These are phyloP conservation scores for Cairina moschata DNA, from an alignment of 2,113 vertebrate species.

Conservation along the genomic window DNA sequence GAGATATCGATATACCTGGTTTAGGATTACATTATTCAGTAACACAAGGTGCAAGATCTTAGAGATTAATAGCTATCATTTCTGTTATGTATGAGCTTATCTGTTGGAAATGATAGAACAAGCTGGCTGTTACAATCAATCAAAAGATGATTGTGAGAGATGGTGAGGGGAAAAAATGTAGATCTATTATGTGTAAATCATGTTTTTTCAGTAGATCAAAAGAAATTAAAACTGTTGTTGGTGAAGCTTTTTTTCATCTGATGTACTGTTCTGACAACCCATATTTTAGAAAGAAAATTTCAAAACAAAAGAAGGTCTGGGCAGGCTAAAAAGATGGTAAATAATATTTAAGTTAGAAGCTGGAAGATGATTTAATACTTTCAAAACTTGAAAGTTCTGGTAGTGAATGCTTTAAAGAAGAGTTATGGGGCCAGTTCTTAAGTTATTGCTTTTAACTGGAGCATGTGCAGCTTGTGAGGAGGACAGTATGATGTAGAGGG, in stretches of 20 bases:
- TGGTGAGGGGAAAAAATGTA: neutral
- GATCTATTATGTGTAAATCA: neutral
- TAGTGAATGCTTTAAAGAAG: neutral
- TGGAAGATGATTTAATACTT: neutral
- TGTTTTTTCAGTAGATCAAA: neutral
- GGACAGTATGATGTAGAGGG: neutral
- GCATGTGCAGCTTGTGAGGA: neutral
- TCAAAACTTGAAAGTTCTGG: neutral
- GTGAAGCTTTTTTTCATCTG: neutral
- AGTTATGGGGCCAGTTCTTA: neutral
- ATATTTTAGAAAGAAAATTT: neutral
- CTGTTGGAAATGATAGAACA: neutral
- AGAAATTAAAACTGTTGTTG: neutral
- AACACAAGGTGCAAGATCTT: neutral
- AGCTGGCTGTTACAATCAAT: neutral
- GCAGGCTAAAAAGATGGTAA: neutral
- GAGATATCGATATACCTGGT: neutral
- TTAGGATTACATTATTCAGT: neutral
- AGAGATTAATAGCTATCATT: neutral
- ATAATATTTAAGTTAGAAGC: neutral
- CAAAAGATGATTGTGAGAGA: neutral
- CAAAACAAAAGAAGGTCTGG: neutral
- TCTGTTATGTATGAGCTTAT: neutral
- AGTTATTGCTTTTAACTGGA: neutral
- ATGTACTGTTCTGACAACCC: neutral